A percentile compares a stretch with the other conserved stretches of the same genome.
These are phyloP conservation scores for Philotrypesis tridentata DNA, from an alignment of 1,140 invertebrate genomes.

Conservation along the genomic window DNA sequence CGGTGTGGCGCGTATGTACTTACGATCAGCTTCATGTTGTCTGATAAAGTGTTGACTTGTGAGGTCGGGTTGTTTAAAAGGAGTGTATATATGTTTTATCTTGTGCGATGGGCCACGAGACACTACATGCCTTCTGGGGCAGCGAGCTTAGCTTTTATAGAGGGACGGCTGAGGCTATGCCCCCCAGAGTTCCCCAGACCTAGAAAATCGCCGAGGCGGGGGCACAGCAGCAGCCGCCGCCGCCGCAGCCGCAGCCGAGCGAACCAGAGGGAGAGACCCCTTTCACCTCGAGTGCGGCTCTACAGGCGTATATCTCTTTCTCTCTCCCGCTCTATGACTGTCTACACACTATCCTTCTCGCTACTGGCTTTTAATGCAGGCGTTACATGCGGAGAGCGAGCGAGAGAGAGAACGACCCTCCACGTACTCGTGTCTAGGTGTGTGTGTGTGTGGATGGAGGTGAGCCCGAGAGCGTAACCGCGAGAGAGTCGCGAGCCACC, in stretches of 20 bases:
- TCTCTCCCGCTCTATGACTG: no score
- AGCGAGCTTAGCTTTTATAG: conserved; percentile 73
- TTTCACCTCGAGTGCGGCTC: conserved; percentile 44
- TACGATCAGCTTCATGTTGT: conserved; percentile 72
- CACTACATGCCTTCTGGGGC: conserved; percentile 68
- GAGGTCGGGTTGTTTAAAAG: not conserved
- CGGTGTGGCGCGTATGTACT: no score
- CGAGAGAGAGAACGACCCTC: no score
- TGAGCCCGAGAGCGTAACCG: no score
- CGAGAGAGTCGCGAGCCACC: no score
- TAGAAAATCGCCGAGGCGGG: conserved; percentile 63
- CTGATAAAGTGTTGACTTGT: conserved; percentile 44
- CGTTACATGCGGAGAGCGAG: no score
- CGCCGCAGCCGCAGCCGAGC: conserved; percentile 49
- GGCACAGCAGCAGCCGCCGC: no score
- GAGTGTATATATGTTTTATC: conserved; percentile 58
- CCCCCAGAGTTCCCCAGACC: conserved; percentile 62
- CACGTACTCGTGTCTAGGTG: no score
- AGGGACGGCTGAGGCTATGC: conserved; percentile 35
- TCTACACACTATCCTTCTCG: no score
- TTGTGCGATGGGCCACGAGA: conserved; percentile 66
- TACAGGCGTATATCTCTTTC: no score
- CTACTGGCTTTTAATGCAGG: no score
- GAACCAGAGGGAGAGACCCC: conserved; percentile 28
- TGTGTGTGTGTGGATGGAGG: no score